Evolutionary conservation across 2,113 vertebrate species (phyloP).

Genomic region (Lycaon pictus): DNA sequence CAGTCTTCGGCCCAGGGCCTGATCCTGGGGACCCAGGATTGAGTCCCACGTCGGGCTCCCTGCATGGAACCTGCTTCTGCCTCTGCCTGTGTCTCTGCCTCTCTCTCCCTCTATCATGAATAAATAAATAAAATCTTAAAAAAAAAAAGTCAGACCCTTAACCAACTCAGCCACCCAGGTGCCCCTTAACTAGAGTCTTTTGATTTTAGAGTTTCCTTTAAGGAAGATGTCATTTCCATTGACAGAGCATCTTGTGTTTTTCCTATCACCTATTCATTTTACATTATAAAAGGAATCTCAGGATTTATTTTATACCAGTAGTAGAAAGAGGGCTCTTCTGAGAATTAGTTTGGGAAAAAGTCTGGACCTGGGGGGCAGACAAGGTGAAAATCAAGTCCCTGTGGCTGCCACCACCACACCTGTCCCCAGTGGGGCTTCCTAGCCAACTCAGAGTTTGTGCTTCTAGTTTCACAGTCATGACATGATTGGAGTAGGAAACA

Average conservation of each 20-base stretch:
- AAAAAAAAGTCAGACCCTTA: neutral
- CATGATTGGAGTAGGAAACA: neutral
- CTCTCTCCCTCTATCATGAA: too few relatives aligned
- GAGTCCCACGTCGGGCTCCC: too few relatives aligned
- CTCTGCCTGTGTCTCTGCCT: too few relatives aligned
- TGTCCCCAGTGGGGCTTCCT: neutral
- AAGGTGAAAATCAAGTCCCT: neutral
- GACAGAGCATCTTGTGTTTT: neutral
- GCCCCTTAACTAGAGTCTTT: neutral
- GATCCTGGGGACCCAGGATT: too few relatives aligned
- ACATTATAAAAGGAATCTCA: slow-evolving; percentile 45
- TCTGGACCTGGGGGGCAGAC: neutral
- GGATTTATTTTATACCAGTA: neutral
- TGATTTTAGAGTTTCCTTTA: neutral
- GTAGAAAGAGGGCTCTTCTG: neutral
- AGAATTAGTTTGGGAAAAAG: neutral
- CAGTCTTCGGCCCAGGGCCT: too few relatives aligned
- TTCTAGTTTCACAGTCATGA: neutral
- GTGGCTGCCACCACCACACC: accelerated
- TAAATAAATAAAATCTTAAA: too few relatives aligned
- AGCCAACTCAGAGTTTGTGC: neutral
- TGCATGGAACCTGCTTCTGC: too few relatives aligned
- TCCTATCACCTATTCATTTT: neutral
- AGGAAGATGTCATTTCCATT: neutral
- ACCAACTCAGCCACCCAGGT: neutral